phyloP scores from a whole-genome alignment of 2,888 invertebrate genomes.

The Galeruca laticollis region DNA sequence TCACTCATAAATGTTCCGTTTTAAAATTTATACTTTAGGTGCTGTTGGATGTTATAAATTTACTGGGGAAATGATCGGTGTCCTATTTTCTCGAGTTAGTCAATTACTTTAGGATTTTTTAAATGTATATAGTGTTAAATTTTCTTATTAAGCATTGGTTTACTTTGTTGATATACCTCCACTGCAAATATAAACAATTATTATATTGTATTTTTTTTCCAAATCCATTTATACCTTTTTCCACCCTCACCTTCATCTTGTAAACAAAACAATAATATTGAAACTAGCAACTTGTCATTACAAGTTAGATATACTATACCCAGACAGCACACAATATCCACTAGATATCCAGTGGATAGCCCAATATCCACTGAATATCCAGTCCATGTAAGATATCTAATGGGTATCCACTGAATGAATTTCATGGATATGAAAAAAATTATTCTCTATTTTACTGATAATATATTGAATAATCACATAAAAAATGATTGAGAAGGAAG shows the following conservation, averaged over 20 bases:
- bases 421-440: too few relatives aligned
- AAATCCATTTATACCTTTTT: background rate
- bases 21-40: background rate
- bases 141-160: conserved; percentile 63
- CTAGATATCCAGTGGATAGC: too few relatives aligned
- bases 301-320: too few relatives aligned
- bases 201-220: conserved; percentile 13
- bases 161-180: conserved; percentile 59
- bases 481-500: too few relatives aligned
- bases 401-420: too few relatives aligned
- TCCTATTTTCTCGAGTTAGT: conserved; percentile 60
- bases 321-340: too few relatives aligned
- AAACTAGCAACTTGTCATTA: too few relatives aligned
- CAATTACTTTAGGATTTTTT: conserved; percentile 60
- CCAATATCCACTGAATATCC: too few relatives aligned
- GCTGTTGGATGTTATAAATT: background rate
- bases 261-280: background rate
- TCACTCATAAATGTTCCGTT: too few relatives aligned
- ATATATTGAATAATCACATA: too few relatives aligned
- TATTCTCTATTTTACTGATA: too few relatives aligned
- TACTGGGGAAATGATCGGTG: conserved; percentile 41
- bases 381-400: too few relatives aligned
- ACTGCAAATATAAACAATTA: conserved; percentile 55
- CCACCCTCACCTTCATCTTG: background rate
- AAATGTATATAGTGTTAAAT: conserved; percentile 63